A percentile compares a stretch with the other conserved stretches of the same genome.
phyloP scores from a whole-genome alignment of 1,140 invertebrate species.

The Magallana ariakensis region DNA sequence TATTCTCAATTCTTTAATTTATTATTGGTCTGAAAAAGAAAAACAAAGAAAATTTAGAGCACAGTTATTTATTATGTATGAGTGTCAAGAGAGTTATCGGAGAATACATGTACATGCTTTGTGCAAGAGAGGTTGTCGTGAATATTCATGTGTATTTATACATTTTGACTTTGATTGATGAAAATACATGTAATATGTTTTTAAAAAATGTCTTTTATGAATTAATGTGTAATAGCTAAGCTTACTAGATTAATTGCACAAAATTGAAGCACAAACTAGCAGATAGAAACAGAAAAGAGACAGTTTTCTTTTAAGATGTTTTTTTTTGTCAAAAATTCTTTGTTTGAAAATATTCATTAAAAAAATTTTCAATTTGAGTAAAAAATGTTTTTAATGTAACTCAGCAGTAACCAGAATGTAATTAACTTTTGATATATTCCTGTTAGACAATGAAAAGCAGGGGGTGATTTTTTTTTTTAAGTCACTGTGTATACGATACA shows the following conservation, averaged over 20 bases:
- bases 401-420: not conserved
- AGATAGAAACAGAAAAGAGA: no score
- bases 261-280: no score
- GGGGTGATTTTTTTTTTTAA: not conserved
- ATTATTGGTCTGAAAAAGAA: not conserved
- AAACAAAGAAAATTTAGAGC: not conserved
- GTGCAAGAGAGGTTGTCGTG: not conserved
- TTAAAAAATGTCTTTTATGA: no score
- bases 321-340: no score
- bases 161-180: not conserved
- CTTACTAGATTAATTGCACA: no score
- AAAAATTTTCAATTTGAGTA: not conserved
- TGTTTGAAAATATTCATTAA: not conserved
- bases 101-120: not conserved
- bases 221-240: no score
- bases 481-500: not conserved
- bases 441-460: not conserved
- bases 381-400: no score
- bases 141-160: not conserved
- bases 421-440: not conserved
- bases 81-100: not conserved
- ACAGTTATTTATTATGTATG: conserved; percentile 23
- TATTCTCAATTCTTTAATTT: conserved; percentile 1
- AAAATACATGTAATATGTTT: no score
- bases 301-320: no score